Evolutionary conservation across 2,888 invertebrate species (phyloP), one percentile per base, ranked within the genome.

Genomic region (Drosophila paranaensis): DNA sequence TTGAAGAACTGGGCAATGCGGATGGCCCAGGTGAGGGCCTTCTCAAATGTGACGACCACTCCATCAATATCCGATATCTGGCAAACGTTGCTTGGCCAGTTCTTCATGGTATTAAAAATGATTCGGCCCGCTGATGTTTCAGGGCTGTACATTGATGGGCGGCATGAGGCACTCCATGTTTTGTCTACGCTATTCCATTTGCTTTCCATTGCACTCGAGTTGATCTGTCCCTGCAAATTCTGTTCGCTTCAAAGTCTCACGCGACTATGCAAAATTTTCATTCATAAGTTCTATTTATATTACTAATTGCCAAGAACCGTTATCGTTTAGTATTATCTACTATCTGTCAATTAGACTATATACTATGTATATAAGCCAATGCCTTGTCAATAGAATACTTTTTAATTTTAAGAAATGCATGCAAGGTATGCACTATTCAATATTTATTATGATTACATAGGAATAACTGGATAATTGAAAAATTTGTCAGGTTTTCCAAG

Each of bases 31-130:
- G 61, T 75, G 16, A 81, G 64, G 2, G 82, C 79, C 45, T 88
- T 68, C 3, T 71, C 58, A 39, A 77, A 82, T 8, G 82, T 88
- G 6, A 89, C 69, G 9, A 62, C 40, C 35, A 76, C 55, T 1
- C 77, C 83, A 61, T 78, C 82, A 40, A 60, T 61, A 60, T 79
- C 82, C 6, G 77, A 84, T 16, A 90, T 90, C 90, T 53, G 53
- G 53, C 53, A 53, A 0, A 53, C 25, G 37, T 53, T 35, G 1
- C 2, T 14, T 10, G 53, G 53, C 53, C 53, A 53, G 37, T 53
- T 53, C 37, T 37, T 37, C 53, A 53, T 53, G 37, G 20, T 53
- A 20, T 25, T 37, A 25, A 53, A 53, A 25, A 53, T 37, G 6
- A 53, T 37, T 6, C 33, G 53, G 0, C 53, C 53, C 9, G 33